Percentiles rank a stretch among this genome's conserved stretches.
These are phyloP conservation scores for Epizoanthus ramosus DNA, from an alignment of 92 coral and sea anemone species.

Conservation along the genomic window DNA sequence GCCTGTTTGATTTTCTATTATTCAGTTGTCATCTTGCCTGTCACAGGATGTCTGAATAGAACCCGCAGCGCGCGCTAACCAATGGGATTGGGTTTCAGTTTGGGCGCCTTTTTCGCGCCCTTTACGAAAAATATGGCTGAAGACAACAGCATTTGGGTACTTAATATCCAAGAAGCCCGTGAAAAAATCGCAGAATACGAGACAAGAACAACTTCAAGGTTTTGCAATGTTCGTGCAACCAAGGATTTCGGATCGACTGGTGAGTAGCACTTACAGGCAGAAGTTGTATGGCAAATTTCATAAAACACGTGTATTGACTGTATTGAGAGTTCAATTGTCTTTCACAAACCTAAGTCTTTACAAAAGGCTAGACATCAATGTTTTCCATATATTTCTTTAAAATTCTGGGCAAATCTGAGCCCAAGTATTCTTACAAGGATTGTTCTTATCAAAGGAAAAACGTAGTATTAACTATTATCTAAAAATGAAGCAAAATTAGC, in stretches of 20 bases:
- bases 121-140: conserved; percentile 30
- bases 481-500: no score
- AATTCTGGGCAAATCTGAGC: no score
- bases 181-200: conserved; percentile 22
- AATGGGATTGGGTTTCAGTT: conserved; percentile 6
- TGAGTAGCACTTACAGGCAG: not conserved
- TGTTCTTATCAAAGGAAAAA: not conserved
- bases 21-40: conserved; percentile 6
- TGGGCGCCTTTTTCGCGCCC: conserved; percentile 17
- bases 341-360: not conserved
- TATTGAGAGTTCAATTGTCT: conserved; percentile 1
- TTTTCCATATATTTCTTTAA: not conserved
- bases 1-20: conserved; percentile 3
- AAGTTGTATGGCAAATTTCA: conserved; percentile 1
- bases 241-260: conserved; percentile 10
- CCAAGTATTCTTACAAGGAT: not conserved
- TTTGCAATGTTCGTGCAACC: conserved; percentile 18
- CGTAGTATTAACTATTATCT: not conserved
- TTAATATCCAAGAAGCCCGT: conserved; percentile 12
- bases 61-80: conserved; percentile 12
- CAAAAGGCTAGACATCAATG: conserved; percentile 2
- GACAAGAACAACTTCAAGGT: conserved; percentile 22
- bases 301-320: conserved; percentile 8
- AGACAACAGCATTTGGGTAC: conserved; percentile 25
- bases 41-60: no score